phyloP scores from a whole-genome alignment of 1,140 invertebrate species.

The Drosophila sulfurigaster region DNA sequence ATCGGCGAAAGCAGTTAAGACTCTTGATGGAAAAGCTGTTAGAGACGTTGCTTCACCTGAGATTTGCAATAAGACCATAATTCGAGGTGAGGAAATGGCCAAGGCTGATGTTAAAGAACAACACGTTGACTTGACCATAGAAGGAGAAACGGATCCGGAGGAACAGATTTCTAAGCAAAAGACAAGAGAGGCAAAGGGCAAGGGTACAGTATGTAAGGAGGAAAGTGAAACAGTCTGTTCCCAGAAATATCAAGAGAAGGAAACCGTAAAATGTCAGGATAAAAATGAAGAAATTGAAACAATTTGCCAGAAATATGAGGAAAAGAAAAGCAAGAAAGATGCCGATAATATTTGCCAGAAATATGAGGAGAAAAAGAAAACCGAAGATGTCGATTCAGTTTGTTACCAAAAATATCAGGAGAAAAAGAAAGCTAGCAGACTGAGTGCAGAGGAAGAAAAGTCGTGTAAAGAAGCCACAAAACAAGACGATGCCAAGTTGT shows the following conservation, averaged over 20 bases:
- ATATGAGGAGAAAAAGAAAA: neutral
- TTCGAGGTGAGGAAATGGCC: constrained; percentile 22
- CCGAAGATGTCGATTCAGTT: neutral
- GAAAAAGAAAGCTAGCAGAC: neutral
- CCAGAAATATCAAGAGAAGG: neutral
- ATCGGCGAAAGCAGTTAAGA: neutral
- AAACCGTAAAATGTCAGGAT: too few relatives aligned
- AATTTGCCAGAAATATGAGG: too few relatives aligned
- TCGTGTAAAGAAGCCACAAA: neutral
- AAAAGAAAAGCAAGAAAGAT: too few relatives aligned
- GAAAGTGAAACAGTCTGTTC: neutral
- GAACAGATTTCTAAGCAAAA: constrained; percentile 3
- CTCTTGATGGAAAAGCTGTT: neutral
- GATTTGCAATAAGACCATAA: constrained; percentile 63
- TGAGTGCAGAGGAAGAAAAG: neutral
- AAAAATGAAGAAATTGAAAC: too few relatives aligned
- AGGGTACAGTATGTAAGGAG: neutral
- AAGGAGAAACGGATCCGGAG: neutral
- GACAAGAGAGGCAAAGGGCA: neutral
- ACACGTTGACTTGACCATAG: constrained; percentile 37
- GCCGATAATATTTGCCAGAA: neutral
- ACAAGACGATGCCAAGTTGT: neutral
- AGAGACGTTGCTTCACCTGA: constrained; percentile 1
- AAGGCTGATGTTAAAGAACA: constrained; percentile 55
- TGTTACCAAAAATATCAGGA: constrained; percentile 10